Evolutionary conservation across 2,888 invertebrate species (phyloP), one percentile per base, ranked within the genome.

Genomic region (Thecocarcelia acutangulata): DNA sequence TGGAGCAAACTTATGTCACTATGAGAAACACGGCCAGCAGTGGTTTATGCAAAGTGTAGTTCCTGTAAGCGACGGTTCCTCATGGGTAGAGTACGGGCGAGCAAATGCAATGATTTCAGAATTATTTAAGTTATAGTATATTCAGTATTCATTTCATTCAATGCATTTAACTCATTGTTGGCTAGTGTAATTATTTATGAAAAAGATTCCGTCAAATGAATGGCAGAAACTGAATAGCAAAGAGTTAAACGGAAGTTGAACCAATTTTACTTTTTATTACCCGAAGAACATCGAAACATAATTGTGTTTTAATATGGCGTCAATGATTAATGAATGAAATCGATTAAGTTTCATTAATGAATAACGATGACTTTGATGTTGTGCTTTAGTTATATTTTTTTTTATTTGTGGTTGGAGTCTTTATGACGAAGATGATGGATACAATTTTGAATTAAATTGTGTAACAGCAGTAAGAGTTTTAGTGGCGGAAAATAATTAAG

Each of bases 261-360:
- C 69, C 81, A 85, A 84, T 80, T 85, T 54, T 54, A 69, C 46
- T 61, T 61, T 61, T 15, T 46, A 44, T 44, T 46, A 17, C 46
- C 48, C 61, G 40, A 37, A 61, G 40, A 37, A 61, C 33, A 75
- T 54, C 46, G 28, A 76, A 61, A 69, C 83, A 76, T 87, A 87
- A 84, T 81, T 83, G 81, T 76, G 54, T 83, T 83, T 84, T 84
- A 84, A 84, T 85, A 75, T 79, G 84, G 83, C 84, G 83, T 84
- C 83, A 84, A 89, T 88, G 88, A 88, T 89, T 89, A 88, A 88
- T 89, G 88, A 88, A 88, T 86, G 86, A 85, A 88, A 89, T 89
- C 89, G 89, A 88, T 89, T 88, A 87, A 87, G 86, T 87, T 87
- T 87, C 87, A 87, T 87, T 87, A 88, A 88, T 86, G 87, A 88